These are phyloP conservation scores for Propithecus perrieri DNA, from an alignment of 2,797 vertebrate species.

Conservation along the genomic window DNA sequence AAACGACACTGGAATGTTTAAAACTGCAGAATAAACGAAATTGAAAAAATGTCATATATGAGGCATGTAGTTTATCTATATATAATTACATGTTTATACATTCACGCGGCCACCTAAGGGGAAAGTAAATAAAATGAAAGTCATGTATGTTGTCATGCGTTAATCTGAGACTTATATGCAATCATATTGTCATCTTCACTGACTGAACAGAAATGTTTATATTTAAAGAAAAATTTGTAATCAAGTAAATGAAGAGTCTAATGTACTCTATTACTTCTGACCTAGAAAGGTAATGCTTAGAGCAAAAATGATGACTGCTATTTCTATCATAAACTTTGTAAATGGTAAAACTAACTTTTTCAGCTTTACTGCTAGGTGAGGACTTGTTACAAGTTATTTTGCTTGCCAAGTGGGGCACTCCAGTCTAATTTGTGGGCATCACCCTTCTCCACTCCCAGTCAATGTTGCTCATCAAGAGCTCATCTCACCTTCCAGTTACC, in stretches of 20 bases:
- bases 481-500: background rate
- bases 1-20: conserved; percentile 62
- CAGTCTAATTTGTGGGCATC: background rate
- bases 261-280: background rate
- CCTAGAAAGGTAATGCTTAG: background rate
- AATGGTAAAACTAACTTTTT: background rate
- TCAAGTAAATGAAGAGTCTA: background rate
- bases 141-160: background rate
- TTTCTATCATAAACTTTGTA: background rate
- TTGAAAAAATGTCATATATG: conserved; percentile 47
- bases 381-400: background rate
- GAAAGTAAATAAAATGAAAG: conserved; percentile 3
- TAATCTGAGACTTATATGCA: background rate
- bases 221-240: background rate
- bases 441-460: background rate
- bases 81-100: background rate
- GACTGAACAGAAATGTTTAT: background rate
- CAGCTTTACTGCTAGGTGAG: background rate
- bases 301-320: background rate
- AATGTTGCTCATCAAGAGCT: background rate
- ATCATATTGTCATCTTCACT: background rate
- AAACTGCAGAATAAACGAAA: conserved; percentile 33
- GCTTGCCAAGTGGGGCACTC: background rate
- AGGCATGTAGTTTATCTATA: background rate
- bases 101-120: background rate